Conservation (phyloP, 2,113 vertebrate genomes). For the Pseudopodoces humilis region DNA sequence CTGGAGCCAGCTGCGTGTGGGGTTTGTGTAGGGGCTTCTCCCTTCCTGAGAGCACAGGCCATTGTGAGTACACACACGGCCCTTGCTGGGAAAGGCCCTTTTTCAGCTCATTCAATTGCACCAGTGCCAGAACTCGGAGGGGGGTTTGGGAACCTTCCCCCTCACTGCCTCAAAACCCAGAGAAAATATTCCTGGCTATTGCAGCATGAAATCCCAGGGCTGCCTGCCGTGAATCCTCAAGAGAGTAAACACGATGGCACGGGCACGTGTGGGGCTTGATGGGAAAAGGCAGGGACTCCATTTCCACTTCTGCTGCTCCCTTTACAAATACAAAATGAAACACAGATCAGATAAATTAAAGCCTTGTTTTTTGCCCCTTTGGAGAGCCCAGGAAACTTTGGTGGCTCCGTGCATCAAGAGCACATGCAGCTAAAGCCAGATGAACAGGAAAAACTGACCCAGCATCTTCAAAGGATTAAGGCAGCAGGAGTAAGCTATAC, state of each 20-base stretch:
- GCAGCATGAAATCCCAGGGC: constrained; percentile 24
- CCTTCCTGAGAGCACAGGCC: not conserved
- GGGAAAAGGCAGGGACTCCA: not conserved
- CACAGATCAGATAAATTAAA: not conserved
- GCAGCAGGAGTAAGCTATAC: not conserved
- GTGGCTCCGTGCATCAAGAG: rapidly evolving
- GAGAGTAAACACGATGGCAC: not conserved
- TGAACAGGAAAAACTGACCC: constrained; percentile 47
- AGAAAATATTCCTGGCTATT: constrained; percentile 6
- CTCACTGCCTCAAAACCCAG: not conserved
- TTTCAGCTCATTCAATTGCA: constrained; percentile 11
- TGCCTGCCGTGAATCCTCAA: not conserved
- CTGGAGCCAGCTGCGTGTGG: not conserved
- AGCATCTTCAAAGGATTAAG: constrained; percentile 40
- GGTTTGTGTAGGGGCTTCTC: not conserved
- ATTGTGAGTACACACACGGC: not conserved
- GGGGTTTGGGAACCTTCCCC: not conserved
- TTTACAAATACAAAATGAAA: not conserved
- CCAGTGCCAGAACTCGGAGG: constrained; percentile 17
- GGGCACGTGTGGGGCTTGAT: not conserved
- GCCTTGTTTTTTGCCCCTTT: not conserved
- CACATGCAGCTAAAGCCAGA: not conserved
- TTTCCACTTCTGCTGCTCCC: not conserved
- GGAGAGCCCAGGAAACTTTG: not conserved
- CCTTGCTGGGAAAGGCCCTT: constrained; percentile 9